Evolutionary conservation across 37 sponge, comb jelly and placozoan genomes (phyloP).

Genomic region (Corticium candelabrum): DNA sequence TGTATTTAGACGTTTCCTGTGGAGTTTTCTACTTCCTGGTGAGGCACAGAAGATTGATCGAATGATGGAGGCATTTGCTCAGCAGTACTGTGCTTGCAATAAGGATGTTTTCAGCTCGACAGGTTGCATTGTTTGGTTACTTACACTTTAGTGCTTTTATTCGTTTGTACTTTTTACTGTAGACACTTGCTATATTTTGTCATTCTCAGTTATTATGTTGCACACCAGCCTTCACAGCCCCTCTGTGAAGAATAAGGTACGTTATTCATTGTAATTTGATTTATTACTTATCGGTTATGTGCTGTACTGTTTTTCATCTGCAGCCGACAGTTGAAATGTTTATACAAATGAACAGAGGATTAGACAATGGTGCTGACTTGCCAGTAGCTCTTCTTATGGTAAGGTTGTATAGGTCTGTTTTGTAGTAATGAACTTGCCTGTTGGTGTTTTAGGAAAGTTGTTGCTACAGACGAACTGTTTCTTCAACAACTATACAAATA

Average conservation of each 20-base stretch:
- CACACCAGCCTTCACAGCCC: slow-evolving; percentile 95
- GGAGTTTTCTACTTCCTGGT: slow-evolving; percentile 89
- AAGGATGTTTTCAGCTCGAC: slow-evolving; percentile 56
- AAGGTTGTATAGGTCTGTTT: too few relatives aligned
- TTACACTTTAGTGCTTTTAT: not conserved
- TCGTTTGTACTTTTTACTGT: slow-evolving; percentile 30
- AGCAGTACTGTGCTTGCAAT: slow-evolving; percentile 63
- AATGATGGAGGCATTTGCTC: slow-evolving; percentile 92
- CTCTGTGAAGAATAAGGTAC: slow-evolving; percentile 88
- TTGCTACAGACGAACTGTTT: too few relatives aligned
- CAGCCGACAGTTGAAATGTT: slow-evolving; percentile 21
- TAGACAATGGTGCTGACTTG: slow-evolving; percentile 79
- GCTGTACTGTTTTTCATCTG: not conserved
- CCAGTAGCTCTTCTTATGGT: slow-evolving; percentile 62
- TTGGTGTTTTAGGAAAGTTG: too few relatives aligned
- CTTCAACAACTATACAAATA: not conserved
- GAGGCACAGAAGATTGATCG: slow-evolving; percentile 98
- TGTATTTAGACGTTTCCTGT: slow-evolving; percentile 78
- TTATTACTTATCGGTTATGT: too few relatives aligned
- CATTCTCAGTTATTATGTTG: slow-evolving; percentile 93
- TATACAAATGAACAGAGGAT: slow-evolving; percentile 87
- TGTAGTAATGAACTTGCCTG: too few relatives aligned
- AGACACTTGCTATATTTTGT: slow-evolving; percentile 92
- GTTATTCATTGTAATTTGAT: too few relatives aligned
- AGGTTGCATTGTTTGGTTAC: too few relatives aligned